Evolutionary conservation across 1,140 invertebrate genomes (phyloP).

Genomic region (Drosophila santomea): DNA sequence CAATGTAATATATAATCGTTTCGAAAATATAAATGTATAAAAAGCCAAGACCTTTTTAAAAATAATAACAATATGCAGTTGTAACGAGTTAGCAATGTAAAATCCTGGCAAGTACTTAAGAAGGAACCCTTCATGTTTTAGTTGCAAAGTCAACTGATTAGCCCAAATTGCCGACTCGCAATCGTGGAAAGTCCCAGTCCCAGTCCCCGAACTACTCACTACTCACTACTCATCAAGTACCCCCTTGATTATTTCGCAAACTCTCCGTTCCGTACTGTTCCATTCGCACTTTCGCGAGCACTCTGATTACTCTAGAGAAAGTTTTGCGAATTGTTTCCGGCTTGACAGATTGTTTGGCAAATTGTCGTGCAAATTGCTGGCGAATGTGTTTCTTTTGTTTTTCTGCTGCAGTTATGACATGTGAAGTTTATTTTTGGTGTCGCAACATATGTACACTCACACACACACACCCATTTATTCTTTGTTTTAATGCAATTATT

Average conservation of each 20-base stretch:
- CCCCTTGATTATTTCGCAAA: slow-evolving; percentile 24
- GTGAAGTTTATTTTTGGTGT: slow-evolving; percentile 14
- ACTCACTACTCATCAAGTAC: slow-evolving; percentile 24
- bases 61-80: no score
- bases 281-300: slow-evolving; percentile 4
- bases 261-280: slow-evolving; percentile 3
- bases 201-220: no score
- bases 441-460: no score
- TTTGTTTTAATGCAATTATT: slow-evolving; percentile 79
- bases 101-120: not conserved
- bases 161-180: slow-evolving; percentile 10
- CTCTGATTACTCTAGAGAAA: slow-evolving; percentile 36
- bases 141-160: slow-evolving; percentile 23
- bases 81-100: not conserved
- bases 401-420: slow-evolving; percentile 17
- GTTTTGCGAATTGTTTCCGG: slow-evolving; percentile 37
- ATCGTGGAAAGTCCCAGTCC: slow-evolving; percentile 1
- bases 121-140: not conserved
- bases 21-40: no score
- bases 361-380: slow-evolving; percentile 45
- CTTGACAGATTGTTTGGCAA: slow-evolving; percentile 52
- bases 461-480: slow-evolving; percentile 10
- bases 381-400: slow-evolving; percentile 11
- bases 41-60: no score
- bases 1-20: no score